Evolutionary conservation across 92 coral and sea anemone species (phyloP), one percentile per base, ranked within the genome.

Genomic region (Bergia puertoricense): DNA sequence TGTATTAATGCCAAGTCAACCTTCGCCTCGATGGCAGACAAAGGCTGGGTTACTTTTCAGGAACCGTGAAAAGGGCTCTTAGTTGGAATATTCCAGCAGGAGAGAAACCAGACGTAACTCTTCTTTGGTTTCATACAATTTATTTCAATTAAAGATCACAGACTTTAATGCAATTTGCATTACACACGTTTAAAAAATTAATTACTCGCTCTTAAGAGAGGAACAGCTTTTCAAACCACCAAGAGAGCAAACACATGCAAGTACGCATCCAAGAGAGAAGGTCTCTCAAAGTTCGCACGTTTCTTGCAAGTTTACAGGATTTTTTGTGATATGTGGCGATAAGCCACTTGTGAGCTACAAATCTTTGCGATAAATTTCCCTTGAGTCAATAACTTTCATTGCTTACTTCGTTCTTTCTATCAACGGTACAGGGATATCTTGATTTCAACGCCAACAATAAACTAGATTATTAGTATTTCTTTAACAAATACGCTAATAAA

Each of bases 171-270:
- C 82, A n/a, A 39, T 79, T 79, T 79, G 81, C 82, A 48, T 78
- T 79, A 79, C 82, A 79, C 65, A 79, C 82, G 67, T 79, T 46
- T 46, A 79, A 79, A 79, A 76, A 46, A n/a, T 18, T 18, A 79
- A 18, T 62, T 14, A 57, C 20, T 57, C 81, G 11, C 62, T 77
- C 59, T 77, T 79, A 22, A 76, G 38, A 9, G 57, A 79, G 16
- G 20, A 79, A 78, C 81, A 78, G 43, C 37, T 77, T 37, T 38
- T 30, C 82, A 50, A 48, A 78, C 14, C 67, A 48, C 30, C 15
- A 50, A 46, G 8, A 48, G 10, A 48, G 82, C 82, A 78, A 78
- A 37, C 65, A 77, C 48, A 46, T 46, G 66, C 22, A 44, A 43
- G 51, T 78, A 9, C 30, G 62, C 9, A 46, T 6, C 81, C 46